Evolutionary conservation across 2,113 vertebrate species (phyloP).

Genomic region (Glaucomys volans): DNA sequence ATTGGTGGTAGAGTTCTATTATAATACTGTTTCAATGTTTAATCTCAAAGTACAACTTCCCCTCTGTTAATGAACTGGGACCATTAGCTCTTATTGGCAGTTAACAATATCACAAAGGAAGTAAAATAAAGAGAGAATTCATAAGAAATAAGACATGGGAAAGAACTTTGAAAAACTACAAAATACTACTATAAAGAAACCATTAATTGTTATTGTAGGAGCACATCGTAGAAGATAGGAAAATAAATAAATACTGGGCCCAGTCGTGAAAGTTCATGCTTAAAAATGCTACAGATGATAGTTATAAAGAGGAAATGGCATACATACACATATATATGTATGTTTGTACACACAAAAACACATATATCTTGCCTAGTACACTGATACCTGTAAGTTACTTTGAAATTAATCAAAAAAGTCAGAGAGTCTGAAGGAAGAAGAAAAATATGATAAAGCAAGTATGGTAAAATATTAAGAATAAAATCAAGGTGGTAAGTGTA

Average conservation of each 20-base stretch:
- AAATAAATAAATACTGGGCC: slow-evolving; percentile 8
- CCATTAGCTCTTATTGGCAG: background rate
- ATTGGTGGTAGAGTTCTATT: background rate
- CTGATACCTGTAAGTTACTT: slow-evolving; percentile 11
- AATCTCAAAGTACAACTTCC: background rate
- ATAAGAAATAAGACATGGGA: slow-evolving; percentile 21
- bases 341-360: background rate
- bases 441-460: background rate
- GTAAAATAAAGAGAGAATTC: slow-evolving; percentile 36
- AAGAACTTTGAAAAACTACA: slow-evolving; percentile 26
- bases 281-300: background rate
- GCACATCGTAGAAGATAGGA: background rate
- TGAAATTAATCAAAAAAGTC: background rate
- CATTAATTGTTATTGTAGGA: background rate
- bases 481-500: background rate
- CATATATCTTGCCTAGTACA: background rate
- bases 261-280: background rate
- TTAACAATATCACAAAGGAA: slow-evolving; percentile 7
- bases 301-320: background rate
- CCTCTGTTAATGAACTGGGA: background rate
- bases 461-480: slow-evolving; percentile 2
- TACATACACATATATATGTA: background rate
- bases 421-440: background rate
- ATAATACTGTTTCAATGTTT: background rate
- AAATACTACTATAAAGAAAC: slow-evolving; percentile 7